Evolutionary conservation across 2,888 invertebrate genomes (phyloP), one percentile per base, ranked within the genome.

Genomic region (Branchellion lobata): DNA sequence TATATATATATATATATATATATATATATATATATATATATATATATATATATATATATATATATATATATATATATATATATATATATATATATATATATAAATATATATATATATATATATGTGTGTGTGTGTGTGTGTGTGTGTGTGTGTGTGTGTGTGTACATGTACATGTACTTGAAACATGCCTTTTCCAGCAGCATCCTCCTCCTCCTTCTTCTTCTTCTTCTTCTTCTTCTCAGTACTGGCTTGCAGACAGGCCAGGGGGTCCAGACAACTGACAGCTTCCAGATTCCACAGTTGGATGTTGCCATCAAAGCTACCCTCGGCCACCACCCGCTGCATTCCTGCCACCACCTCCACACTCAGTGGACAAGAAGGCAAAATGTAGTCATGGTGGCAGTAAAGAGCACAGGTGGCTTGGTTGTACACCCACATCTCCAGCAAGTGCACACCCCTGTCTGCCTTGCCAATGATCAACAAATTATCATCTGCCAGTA

Each of bases 271-370:
- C 61, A 96, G 89, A 80, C 92, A 92, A 86, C 97, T 94, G 83
- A 96, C 92, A 80, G 98, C 90, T 88, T 98, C 97, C 68, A 98
- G 88, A 88, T 98, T 96, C 96, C 97, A 99, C n/a, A 98, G 91
- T 84, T 95, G 93, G 80, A 98, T 96, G 65, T 93, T 91, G 0
- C 95, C 93, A 82, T 92, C 92, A 95, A 98, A 96, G 51, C 92
- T 92, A 18, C 96, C 97, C 80, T 97, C 91, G 0, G 96, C 97
- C 84, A 95, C 92, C 84, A 95, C 91, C 87, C 95, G 97, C 82
- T 92, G 92, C 87, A 91, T 88, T 86, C 92, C 94, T 87, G 93
- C 93, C 80, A 98, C 89, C 94, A 96, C 95, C 87, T 97, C 96
- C 76, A 97, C 82, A 85, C 94, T 94, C 18, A 98, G 89, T 0